Base-by-base conservation (phyloP, 2,113 vertebrate species). In the Coptodon rendalli region DNA sequence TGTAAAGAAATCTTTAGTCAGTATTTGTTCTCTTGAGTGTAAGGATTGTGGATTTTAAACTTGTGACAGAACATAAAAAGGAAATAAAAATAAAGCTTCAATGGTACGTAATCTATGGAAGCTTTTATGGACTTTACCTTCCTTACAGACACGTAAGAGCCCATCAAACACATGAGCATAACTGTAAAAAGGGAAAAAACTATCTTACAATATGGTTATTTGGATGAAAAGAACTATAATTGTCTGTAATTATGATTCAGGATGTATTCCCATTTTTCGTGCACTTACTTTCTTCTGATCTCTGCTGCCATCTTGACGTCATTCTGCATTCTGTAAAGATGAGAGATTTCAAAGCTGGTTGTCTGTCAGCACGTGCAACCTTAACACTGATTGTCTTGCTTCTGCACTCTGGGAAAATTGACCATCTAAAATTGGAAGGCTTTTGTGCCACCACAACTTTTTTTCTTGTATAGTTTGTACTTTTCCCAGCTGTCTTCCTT, bases 301-400 rank as follows among this genome's bases (percentile, higher is more conserved):
- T 89, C 34, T 12, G 5, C 34, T 2, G 43, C 43, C 61, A 84
- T 19, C 29, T 85, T 91, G 43, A 84, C 3, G 34, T 98, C 97
- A 10, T 98, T 98, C 94, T 98, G 97, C 97, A 98, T 98, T 94
- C 97, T 97, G 91, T 3, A 19, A 91, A 86, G 22, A 79, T 13
- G 7, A 68, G 7, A 68, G 66, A 85, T 24, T 63, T 54, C 27
- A 76, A 61, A 80, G 59, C 9, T 3, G 14, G 2, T 27, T 76
- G 27, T 27, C 16, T 86, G 52, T 76, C 56, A 24, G 54, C 6
- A 80, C 12, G 4, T 86, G 2, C 34, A 73, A 2, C 57, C 56
- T 29, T 82, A 56, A 73, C 1, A 31, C 24, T 31, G 14, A 89
- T 84, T 81, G 36, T 82, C n/a, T 54, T 24, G 19, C n/a, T 36